phyloP scores from a whole-genome alignment of 2,797 vertebrate species.

The Pipistrellus pygmaeus region DNA sequence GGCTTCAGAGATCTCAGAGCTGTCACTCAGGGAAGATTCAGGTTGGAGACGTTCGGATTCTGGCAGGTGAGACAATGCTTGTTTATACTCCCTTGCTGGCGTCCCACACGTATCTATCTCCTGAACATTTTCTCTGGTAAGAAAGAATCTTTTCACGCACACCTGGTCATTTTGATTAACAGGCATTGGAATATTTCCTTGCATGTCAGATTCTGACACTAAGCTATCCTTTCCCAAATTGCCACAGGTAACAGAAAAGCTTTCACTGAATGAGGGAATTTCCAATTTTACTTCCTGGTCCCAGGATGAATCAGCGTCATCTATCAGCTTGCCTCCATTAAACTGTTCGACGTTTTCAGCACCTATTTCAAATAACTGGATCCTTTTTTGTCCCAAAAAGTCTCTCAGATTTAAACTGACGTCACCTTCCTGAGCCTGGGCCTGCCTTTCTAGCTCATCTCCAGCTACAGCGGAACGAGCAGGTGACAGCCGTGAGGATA shows the following conservation, averaged over 20 bases:
- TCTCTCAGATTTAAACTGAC: constrained; percentile 63
- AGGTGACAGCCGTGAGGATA: constrained; percentile 55
- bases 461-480: neutral
- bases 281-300: constrained; percentile 41
- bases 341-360: constrained; percentile 20
- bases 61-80: neutral
- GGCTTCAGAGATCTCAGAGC: neutral
- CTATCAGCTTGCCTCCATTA: neutral
- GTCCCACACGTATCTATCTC: neutral
- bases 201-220: neutral
- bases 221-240: constrained; percentile 1
- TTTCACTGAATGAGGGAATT: constrained; percentile 32
- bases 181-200: neutral
- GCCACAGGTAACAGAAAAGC: neutral
- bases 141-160: neutral
- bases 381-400: constrained; percentile 18
- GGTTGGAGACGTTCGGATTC: neutral
- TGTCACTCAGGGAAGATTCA: neutral
- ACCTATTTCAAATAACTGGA: neutral
- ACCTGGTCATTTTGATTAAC: constrained; percentile 8
- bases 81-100: neutral
- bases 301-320: neutral
- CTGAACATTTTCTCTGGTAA: neutral
- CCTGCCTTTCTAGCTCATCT: neutral
- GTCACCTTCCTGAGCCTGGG: neutral